Evolutionary conservation across 2,888 invertebrate species (phyloP).

Genomic region (Dryobota labecula): DNA sequence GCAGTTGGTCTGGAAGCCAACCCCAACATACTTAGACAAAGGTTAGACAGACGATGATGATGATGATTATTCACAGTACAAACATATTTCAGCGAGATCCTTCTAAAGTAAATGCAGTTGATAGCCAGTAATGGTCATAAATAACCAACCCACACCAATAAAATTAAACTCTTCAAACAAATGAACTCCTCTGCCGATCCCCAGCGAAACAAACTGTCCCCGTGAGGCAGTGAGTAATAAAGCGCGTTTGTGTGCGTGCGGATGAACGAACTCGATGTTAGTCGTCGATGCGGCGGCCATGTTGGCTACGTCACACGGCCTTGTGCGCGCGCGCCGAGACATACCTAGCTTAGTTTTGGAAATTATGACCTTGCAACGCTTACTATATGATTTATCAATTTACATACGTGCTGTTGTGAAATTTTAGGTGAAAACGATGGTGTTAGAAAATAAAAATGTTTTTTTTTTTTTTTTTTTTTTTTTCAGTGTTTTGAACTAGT

Average conservation of each 20-base stretch:
- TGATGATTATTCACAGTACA: not conserved
- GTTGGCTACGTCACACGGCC: conserved; percentile 65
- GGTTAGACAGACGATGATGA: not conserved
- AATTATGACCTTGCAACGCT: conserved; percentile 60
- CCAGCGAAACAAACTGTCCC: conserved; percentile 41
- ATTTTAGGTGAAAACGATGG: conserved; percentile 37
- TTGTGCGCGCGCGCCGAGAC: conserved; percentile 60
- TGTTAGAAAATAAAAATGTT: not conserved
- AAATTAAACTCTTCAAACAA: conserved; percentile 22
- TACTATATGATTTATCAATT: conserved; percentile 63
- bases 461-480: not conserved
- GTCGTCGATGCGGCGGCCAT: conserved; percentile 57
- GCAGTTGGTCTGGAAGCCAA: not conserved
- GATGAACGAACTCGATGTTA: conserved; percentile 65
- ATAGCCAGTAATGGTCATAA: not conserved
- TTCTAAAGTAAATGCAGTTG: not conserved
- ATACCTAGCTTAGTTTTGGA: conserved; percentile 56
- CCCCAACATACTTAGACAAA: not conserved
- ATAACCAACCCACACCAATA: conserved; percentile 32
- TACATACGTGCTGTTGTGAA: conserved; percentile 56
- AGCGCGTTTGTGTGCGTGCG: conserved; percentile 54
- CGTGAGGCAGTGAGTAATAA: conserved; percentile 49
- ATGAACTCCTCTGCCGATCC: conserved; percentile 37
- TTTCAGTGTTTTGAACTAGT: not conserved
- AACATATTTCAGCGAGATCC: not conserved